Conservation (phyloP, 2,113 vertebrate species). For the Hydropotes inermis region DNA sequence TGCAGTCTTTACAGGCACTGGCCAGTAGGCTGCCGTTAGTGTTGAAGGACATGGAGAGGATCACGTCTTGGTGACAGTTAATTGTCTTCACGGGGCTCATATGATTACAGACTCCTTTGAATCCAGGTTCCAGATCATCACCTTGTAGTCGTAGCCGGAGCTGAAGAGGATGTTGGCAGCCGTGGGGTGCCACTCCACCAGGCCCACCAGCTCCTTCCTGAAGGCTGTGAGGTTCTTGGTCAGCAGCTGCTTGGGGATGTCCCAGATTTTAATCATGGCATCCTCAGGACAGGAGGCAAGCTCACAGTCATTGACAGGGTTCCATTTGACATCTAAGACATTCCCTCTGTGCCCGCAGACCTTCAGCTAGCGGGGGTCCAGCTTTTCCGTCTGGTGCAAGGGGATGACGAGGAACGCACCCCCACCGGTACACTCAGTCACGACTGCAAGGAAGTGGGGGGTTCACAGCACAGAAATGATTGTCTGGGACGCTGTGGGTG, state of each 20-base stretch:
- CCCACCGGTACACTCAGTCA: slow-evolving; percentile 91
- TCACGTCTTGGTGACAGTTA: slow-evolving; percentile 86
- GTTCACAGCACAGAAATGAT: slow-evolving; percentile 93
- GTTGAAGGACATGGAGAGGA: slow-evolving; percentile 96
- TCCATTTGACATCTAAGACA: slow-evolving; percentile 95
- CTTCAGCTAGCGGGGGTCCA: slow-evolving; percentile 90
- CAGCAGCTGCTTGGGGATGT: slow-evolving; percentile 87
- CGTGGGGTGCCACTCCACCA: slow-evolving; percentile 94
- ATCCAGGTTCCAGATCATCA: slow-evolving; percentile 95
- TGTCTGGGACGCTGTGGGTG: slow-evolving; percentile 91
- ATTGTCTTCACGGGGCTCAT: slow-evolving; percentile 86
- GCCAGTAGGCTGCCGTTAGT: slow-evolving; percentile 89
- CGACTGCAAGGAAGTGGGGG: slow-evolving; percentile 91
- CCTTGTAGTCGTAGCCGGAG: slow-evolving; percentile 93
- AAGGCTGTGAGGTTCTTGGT: slow-evolving; percentile 85
- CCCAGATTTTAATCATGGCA: slow-evolving; percentile 91
- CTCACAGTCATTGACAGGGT: slow-evolving; percentile 92
- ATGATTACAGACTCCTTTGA: slow-evolving; percentile 81
- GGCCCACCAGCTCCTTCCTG: slow-evolving; percentile 88
- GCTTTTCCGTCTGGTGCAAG: slow-evolving; percentile 90
- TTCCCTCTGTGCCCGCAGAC: slow-evolving; percentile 91
- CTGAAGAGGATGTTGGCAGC: slow-evolving; percentile 92
- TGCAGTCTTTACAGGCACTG: slow-evolving; percentile 91
- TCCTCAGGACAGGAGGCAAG: slow-evolving; percentile 95
- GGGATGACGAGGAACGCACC: slow-evolving; percentile 93